A percentile compares a stretch with the other conserved stretches of the same genome.
phyloP scores from a whole-genome alignment of 92 coral and sea anemone genomes.

The Epizoanthus scotinus region DNA sequence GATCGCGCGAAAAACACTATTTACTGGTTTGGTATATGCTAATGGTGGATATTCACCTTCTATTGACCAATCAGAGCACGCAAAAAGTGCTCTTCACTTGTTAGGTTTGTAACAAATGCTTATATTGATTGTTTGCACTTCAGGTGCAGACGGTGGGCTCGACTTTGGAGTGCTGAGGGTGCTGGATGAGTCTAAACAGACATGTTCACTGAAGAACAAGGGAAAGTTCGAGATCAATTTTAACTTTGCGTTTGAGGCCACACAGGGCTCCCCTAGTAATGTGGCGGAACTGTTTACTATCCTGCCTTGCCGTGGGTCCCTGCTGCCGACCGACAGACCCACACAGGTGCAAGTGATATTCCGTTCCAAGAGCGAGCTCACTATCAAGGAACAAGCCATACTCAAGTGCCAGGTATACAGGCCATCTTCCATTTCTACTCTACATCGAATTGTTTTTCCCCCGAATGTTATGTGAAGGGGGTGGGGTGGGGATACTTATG shows the following conservation, averaged over 20 bases:
- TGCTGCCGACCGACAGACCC: slow-evolving; percentile 93
- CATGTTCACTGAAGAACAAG: slow-evolving; percentile 95
- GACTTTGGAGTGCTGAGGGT: slow-evolving; percentile 97
- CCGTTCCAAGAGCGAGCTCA: slow-evolving; percentile 85
- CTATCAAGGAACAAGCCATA: slow-evolving; percentile 88
- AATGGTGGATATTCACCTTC: too few species aligned
- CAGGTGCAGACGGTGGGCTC: slow-evolving; percentile 99
- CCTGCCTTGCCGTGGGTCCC: slow-evolving; percentile 87
- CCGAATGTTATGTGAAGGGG: too few species aligned
- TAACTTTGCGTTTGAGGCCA: slow-evolving; percentile 85
- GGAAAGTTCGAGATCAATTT: slow-evolving; percentile 96
- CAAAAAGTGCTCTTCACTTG: neutral
- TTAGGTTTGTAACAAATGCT: too few species aligned
- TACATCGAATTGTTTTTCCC: too few species aligned
- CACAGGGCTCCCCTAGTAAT: slow-evolving; percentile 68
- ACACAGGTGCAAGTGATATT: slow-evolving; percentile 96
- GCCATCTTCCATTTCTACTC: too few species aligned
- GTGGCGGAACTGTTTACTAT: slow-evolving; percentile 84
- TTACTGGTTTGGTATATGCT: too few species aligned
- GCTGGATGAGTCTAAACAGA: slow-evolving; percentile 91
- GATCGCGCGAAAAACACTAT: too few species aligned
- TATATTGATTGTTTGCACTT: neutral
- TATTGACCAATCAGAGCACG: too few species aligned
- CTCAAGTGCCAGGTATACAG: slow-evolving; percentile 96
- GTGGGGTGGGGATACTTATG: too few species aligned